These are phyloP conservation scores for Hartigia nigra DNA, from an alignment of 2,888 invertebrate species.

Conservation along the genomic window DNA sequence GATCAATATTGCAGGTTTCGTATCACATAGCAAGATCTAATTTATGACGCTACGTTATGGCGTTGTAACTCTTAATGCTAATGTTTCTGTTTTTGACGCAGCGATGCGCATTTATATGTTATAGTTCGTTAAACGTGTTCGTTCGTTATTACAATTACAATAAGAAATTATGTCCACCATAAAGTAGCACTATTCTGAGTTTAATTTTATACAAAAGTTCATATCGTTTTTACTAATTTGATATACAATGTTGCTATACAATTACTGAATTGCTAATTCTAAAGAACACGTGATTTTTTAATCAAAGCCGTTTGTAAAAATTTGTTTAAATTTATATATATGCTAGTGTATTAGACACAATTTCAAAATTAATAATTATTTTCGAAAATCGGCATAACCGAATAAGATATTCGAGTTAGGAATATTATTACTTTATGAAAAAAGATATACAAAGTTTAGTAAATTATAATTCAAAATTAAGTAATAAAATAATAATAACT, in stretches of 20 bases:
- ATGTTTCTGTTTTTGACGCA: slow-evolving; percentile 2
- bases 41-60: slow-evolving; percentile 1
- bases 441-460: too few species aligned
- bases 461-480: not conserved
- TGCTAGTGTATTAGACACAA: not conserved
- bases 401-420: not conserved
- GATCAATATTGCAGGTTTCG: not conserved
- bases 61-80: not conserved
- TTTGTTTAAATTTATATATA: not conserved
- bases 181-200: not conserved
- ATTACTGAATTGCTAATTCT: not conserved
- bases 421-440: not conserved
- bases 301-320: not conserved
- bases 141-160: not conserved
- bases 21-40: not conserved
- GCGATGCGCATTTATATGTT: not conserved
- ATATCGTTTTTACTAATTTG: not conserved
- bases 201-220: not conserved
- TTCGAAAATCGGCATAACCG: not conserved
- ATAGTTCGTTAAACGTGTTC: slow-evolving; percentile 6
- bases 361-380: not conserved
- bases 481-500: too few species aligned
- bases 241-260: not conserved
- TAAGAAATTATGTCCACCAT: not conserved
- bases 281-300: not conserved